Base-by-base conservation (phyloP, 2,888 invertebrate genomes). In the Pseudanteris insignis region DNA sequence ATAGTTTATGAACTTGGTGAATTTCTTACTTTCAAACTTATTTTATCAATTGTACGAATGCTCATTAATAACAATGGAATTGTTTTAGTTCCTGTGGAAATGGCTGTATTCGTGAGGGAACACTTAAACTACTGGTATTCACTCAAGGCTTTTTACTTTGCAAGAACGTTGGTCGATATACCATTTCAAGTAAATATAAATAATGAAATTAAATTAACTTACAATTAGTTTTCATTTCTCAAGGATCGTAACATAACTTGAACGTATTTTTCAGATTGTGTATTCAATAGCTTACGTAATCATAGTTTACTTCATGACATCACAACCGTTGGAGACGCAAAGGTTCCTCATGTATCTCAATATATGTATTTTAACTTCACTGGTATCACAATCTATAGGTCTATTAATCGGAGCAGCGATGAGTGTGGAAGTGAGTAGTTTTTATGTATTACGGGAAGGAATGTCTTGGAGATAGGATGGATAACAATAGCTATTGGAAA, bases 101-200 rank as follows among this genome's bases (percentile, higher is more conserved):
- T 96, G 92, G 89, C 91, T 18, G 95, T 96, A 44, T 95, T 96
- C 82, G 89, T 94, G 64, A 84, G 95, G 78, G 96, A 96, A 81
- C 95, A 96, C 84, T 84, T 96, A 60, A 96, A 96, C 81, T 95
- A 95, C 76, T 96, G 96, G 96, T 96, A 96, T 81, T 96, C 96
- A 14, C 82, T 96, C 62, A 95, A 95, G 81, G 90, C 96, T n/a
- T 96, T 95, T 82, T 96, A 96, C 81, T 87, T 96, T 73, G 96
- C 96, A 40, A 94, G 95, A 82, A 96, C 96, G n/a, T 84, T 96
- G 79, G 94, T 95, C 9, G 96, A 96, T 80, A 84, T 96, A 81
- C 96, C 96, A 60, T 96, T 96, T 83, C 96, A 96, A 87, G 94
- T 95, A 83, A 83, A 76, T 70, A 21, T 37, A 37, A 38, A 32